Base-by-base conservation (phyloP, 2,113 vertebrate genomes). In the Myrmecobius fasciatus region DNA sequence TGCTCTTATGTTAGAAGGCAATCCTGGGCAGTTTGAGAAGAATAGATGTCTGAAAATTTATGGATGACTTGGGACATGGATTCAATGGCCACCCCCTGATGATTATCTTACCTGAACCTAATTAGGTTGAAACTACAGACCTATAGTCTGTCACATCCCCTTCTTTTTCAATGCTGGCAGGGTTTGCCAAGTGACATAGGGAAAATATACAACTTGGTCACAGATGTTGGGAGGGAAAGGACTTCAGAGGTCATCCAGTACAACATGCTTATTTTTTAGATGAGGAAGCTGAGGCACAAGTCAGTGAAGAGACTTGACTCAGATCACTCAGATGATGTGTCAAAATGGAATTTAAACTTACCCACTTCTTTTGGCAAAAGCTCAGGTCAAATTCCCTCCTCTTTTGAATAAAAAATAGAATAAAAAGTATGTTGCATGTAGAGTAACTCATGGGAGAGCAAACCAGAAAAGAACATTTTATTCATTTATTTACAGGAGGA, bases 211-310 rank as follows among this genome's bases (percentile, higher is more conserved):
- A 83, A 83, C 36, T 43, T 83, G n/a, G n/a, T 83, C 67, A 20
- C 36, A 83, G 67, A 83, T 22, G 17, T 7, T 22, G 67, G 43
- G 36, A 83, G 36, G n/a, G 36, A n/a, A 43, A 20, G 14, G 36
- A 67, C 36, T 22, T 75, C 67, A 97, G 97, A 93, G 52, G 52
- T 95, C 97, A 96, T 97, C 97, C 97, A 94, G 83, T 92, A 96
- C 90, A 96, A 94, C 94, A 94, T 97, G 97, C 97, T 98, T 96
- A 94, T 97, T 98, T 98, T 97, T 96, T 25, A 90, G 91, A 52
- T 94, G 97, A 92, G 95, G 94, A 97, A 96, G 96, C 89, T 92
- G 88, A 96, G 67, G 17, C 17, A 22, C 5, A 22, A 83, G 1
- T 83, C 67, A 24, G n/a, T 20, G 67, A 83, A 43, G 36, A 6